Conservation (phyloP, 2,797 vertebrate species). For the Pelochelys cantorii region DNA sequence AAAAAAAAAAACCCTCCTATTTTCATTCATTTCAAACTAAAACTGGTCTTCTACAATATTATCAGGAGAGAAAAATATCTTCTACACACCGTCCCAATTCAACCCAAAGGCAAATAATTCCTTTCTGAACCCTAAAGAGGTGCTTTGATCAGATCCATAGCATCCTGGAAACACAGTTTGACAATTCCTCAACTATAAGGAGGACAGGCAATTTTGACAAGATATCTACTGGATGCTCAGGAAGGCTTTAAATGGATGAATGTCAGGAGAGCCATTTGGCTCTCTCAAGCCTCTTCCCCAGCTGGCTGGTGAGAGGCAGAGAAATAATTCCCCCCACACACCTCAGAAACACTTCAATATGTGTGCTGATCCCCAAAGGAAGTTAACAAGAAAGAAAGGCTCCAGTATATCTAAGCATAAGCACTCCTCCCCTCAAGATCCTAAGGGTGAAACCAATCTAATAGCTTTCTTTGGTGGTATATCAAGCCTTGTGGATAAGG, state of each 20-base stretch:
- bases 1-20: rapidly evolving
- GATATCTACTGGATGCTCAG: neutral
- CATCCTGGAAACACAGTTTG: neutral
- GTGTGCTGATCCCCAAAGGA: neutral
- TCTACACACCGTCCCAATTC: neutral
- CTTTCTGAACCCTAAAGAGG: neutral
- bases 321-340: neutral
- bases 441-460: too few relatives aligned
- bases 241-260: neutral
- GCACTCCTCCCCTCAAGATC: neutral
- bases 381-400: neutral
- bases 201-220: neutral
- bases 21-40: neutral
- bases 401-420: neutral
- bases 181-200: neutral
- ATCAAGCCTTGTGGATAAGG: too few relatives aligned
- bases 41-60: rapidly evolving
- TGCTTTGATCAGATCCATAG: neutral
- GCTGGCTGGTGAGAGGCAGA: neutral
- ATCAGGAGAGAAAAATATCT: neutral
- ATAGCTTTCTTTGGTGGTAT: too few relatives aligned
- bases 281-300: neutral
- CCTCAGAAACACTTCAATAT: neutral
- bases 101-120: neutral
- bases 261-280: neutral